Percentiles rank a stretch among this genome's conserved stretches.
phyloP scores from a whole-genome alignment of 2,113 vertebrate species.

The Boleophthalmus pectinirostris region DNA sequence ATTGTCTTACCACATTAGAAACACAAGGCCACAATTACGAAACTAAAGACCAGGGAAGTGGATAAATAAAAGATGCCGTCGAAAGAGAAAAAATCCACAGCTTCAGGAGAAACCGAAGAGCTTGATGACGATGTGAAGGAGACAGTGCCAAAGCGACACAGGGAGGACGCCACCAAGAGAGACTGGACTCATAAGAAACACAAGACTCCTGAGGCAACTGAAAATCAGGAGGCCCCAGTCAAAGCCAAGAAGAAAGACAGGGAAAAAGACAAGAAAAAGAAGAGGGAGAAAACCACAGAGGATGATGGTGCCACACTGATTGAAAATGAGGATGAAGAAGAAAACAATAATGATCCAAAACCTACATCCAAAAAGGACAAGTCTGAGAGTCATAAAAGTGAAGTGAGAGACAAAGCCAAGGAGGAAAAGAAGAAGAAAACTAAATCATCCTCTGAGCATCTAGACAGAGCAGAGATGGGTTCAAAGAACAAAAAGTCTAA shows the following conservation, averaged over 20 bases:
- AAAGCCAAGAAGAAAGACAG: slow-evolving; percentile 48
- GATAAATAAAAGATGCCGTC: slow-evolving; percentile 89
- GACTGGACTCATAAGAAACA: slow-evolving; percentile 59
- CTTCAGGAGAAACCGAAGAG: slow-evolving; percentile 74
- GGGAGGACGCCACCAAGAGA: slow-evolving; percentile 36
- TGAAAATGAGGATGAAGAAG: slow-evolving; percentile 54
- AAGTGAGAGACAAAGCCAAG: slow-evolving; percentile 57
- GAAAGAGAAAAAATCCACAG: slow-evolving; percentile 82
- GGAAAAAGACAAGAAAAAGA: slow-evolving; percentile 50
- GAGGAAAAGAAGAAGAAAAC: slow-evolving; percentile 71
- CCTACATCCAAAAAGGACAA: slow-evolving; percentile 65
- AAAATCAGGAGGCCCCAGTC: slow-evolving; percentile 28
- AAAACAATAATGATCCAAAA: slow-evolving; percentile 80
- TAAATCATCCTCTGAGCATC: slow-evolving; percentile 69
- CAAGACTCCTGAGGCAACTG: slow-evolving; percentile 31
- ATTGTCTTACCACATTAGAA: slow-evolving; percentile 75
- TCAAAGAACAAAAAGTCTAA: slow-evolving; percentile 75
- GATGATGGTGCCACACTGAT: slow-evolving; percentile 54
- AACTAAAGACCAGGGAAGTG: slow-evolving; percentile 70
- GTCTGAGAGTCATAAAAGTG: slow-evolving; percentile 66
- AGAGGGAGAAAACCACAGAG: slow-evolving; percentile 24
- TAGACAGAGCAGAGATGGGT: slow-evolving; percentile 60
- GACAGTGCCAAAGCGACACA: slow-evolving; percentile 51
- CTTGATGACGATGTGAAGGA: slow-evolving; percentile 72
- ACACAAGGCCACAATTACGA: slow-evolving; percentile 67